Evolutionary conservation across 1,140 invertebrate species (phyloP).

Genomic region (Drosophila leontia): DNA sequence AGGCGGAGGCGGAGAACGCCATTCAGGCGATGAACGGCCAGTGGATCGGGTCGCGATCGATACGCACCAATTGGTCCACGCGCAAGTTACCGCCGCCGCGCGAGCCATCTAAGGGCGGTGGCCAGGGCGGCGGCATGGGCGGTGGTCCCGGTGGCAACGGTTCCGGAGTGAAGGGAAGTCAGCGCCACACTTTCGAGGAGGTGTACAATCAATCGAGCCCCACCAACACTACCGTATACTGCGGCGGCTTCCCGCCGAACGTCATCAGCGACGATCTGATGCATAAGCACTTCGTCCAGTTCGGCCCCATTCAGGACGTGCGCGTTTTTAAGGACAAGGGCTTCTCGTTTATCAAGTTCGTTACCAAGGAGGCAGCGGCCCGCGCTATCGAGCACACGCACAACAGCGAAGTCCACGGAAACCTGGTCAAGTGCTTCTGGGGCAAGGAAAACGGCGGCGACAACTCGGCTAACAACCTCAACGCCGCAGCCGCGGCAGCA

Average conservation of each 20-base stretch:
- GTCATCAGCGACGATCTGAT: conserved; percentile 98
- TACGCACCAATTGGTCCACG: conserved; percentile 99
- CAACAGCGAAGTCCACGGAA: conserved; percentile 98
- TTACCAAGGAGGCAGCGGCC: conserved; percentile 98
- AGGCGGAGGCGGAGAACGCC: conserved; percentile 98
- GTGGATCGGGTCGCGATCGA: conserved; percentile 98
- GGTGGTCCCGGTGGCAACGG: conserved; percentile 62
- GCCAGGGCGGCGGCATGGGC: conserved; percentile 74
- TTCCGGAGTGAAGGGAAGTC: conserved; percentile 85
- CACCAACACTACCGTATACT: conserved; percentile 99
- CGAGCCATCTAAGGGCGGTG: conserved; percentile 85
- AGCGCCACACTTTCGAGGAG: conserved; percentile 89
- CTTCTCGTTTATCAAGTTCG: conserved; percentile 99
- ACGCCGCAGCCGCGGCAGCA: conserved; percentile 71
- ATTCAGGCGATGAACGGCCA: conserved; percentile 99
- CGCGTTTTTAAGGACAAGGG: conserved; percentile 99
- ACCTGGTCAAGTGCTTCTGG: conserved; percentile 99
- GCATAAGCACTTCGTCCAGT: conserved; percentile 96
- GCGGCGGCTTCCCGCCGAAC: conserved; percentile 96
- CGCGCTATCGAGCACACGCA: conserved; percentile 98
- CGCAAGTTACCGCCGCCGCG: conserved; percentile 94
- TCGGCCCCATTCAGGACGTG: conserved; percentile 98
- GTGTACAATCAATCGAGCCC: conserved; percentile 98
- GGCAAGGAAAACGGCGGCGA: conserved; percentile 92
- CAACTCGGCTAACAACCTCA: conserved; percentile 76